phyloP scores from a whole-genome alignment of 2,113 vertebrate species.

The Prunella himalayana region DNA sequence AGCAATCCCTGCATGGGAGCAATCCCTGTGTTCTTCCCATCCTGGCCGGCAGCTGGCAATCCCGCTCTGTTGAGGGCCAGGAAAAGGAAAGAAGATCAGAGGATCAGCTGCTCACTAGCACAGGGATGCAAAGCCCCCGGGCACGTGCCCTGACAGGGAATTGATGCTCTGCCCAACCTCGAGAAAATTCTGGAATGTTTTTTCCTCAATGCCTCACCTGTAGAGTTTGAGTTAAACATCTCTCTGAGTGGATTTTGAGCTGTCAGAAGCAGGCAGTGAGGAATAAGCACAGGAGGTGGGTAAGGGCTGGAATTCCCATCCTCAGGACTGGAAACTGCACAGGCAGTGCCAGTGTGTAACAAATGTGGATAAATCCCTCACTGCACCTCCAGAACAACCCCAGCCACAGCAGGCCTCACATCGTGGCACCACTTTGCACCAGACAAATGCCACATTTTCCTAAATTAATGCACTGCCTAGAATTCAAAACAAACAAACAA shows the following conservation, averaged over 20 bases:
- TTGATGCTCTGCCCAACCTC: not conserved
- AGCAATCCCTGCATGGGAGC: not conserved
- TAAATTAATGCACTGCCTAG: no score
- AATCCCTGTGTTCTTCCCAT: not conserved
- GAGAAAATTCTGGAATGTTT: not conserved
- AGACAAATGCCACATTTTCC: not conserved
- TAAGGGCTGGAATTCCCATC: not conserved
- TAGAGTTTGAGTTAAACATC: no score
- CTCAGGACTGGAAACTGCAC: not conserved
- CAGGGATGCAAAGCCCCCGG: not conserved
- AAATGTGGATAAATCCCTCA: accelerated
- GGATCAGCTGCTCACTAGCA: not conserved
- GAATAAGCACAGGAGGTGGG: not conserved
- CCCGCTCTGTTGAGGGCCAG: not conserved
- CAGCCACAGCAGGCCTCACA: accelerated
- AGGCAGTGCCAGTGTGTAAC: accelerated
- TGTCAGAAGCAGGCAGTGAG: accelerated
- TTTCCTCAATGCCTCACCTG: not conserved
- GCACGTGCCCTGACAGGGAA: not conserved
- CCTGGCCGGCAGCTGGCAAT: not conserved
- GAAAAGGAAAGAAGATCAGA: not conserved
- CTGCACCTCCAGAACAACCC: accelerated
- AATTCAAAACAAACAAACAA: not conserved
- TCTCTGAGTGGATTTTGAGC: not conserved
- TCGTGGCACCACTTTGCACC: not conserved